Percentiles rank a stretch among this genome's conserved stretches.
phyloP scores from a whole-genome alignment of 64 coral and sea anemone genomes.

The Porites australiensis region DNA sequence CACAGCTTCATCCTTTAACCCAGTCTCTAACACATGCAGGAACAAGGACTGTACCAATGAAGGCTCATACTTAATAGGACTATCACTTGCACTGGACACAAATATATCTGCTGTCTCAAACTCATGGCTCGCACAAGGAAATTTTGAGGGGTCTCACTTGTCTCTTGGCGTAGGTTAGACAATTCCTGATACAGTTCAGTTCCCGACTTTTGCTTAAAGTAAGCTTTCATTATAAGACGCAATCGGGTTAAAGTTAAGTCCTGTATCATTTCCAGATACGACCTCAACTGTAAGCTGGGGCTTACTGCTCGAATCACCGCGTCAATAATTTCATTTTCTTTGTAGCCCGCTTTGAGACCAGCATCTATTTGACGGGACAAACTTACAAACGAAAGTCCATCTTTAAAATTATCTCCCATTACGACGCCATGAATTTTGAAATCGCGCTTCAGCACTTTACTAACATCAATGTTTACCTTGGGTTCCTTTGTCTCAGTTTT shows the following conservation, averaged over 20 bases:
- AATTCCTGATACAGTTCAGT: not conserved
- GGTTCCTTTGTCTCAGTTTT: too few relatives aligned
- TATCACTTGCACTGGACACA: constrained; percentile 41
- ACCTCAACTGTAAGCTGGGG: constrained; percentile 20
- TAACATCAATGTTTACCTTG: too few relatives aligned
- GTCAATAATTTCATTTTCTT: constrained; percentile 12
- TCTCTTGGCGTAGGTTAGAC: not conserved
- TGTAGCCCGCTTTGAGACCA: constrained; percentile 30
- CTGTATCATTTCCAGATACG: not conserved
- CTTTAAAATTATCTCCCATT: constrained; percentile 5
- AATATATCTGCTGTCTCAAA: constrained; percentile 19
- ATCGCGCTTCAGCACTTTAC: too few relatives aligned
- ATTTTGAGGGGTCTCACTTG: not conserved
- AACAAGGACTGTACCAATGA: not conserved
- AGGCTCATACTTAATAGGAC: not conserved
- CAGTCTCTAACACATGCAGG: constrained; percentile 7
- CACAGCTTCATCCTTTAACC: constrained; percentile 20
- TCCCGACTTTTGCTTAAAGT: not conserved
- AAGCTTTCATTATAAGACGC: not conserved
- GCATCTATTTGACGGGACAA: constrained; percentile 17
- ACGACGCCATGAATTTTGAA: too few relatives aligned
- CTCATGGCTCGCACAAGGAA: constrained; percentile 9
- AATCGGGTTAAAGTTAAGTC: not conserved
- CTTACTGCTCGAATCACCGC: constrained; percentile 34
- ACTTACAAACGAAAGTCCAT: constrained; percentile 31